phyloP scores from a whole-genome alignment of 2,113 vertebrate species.

The Myxocyprinus asiaticus region DNA sequence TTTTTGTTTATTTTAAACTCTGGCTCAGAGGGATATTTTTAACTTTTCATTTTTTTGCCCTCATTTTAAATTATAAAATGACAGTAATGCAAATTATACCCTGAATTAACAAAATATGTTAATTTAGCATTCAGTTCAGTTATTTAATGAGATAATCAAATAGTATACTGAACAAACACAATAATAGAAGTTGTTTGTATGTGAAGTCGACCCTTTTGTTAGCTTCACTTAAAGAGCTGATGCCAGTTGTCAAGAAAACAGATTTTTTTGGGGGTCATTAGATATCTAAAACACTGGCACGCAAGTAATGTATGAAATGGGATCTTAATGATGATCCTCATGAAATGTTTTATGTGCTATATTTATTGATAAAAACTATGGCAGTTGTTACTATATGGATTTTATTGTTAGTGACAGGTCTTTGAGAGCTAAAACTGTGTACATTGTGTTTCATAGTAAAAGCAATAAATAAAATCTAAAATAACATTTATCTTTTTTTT shows the following conservation, averaged over 20 bases:
- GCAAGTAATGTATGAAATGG: no score
- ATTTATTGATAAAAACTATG: no score
- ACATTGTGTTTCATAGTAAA: no score
- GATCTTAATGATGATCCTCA: no score
- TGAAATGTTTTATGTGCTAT: no score
- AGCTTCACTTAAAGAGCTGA: background rate
- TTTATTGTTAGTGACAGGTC: no score
- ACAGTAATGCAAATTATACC: constrained; percentile 23
- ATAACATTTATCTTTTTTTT: no score
- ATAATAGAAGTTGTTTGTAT: background rate
- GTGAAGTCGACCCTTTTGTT: no score
- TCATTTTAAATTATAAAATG: constrained; percentile 15
- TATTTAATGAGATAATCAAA: constrained; percentile 10
- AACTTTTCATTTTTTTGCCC: background rate
- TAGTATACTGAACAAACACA: background rate
- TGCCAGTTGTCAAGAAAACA: background rate
- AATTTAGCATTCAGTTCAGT: constrained; percentile 3
- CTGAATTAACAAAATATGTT: background rate
- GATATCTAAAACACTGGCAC: background rate
- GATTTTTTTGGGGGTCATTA: background rate
- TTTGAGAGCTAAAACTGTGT: no score
- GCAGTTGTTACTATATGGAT: no score
- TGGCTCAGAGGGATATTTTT: background rate
- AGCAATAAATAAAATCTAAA: no score
- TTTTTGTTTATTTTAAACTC: no score